Evolutionary conservation across 1,140 invertebrate species (phyloP), one percentile per base, ranked within the genome.

Genomic region (Apis florea): DNA sequence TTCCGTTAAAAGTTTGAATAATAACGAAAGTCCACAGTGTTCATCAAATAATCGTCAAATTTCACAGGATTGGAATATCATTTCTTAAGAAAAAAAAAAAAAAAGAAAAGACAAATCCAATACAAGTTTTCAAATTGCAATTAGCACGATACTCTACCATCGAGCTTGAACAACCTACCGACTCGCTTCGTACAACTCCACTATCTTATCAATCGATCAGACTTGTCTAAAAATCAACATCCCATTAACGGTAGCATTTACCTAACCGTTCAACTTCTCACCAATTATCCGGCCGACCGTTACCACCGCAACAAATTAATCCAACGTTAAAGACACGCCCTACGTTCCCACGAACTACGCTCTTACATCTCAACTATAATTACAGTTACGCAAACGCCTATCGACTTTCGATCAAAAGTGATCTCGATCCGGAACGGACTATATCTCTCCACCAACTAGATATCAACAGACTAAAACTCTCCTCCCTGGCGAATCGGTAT

Each of bases 271-370:
- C 31, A 59, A 19, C 51, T 76, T 56, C 26, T 3, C 64, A 19
- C 15, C 15, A 26, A 58, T 77, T 69, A 58, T 58, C 31, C 26
- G 19, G 15, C 21, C 3, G 10, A 8, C 4, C 47, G 40, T 24
- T 15, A 19, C 6, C 54, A 19, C 5, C 4, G 26, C 64, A 79
- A 79, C 68, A 54, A 73, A 56, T 71, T 80, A 73, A 80, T 80
- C 26, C 13, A 51, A 58, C n/a, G 24, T 70, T 26, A 47, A n/a
- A 56, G 3, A 51, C 58, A 63, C 77, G 19, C 68, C 47, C 49
- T 51, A 1, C 3, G 31, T 56, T 49, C 70, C 53, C 51, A 66
- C 51, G 40, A 31, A n/a, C 13, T 8, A 49, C 24, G n/a, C 17
- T 19, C 3, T 56, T 40, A 40, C 31, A 56, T 40, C 69, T 72